A percentile compares a stretch with the other conserved stretches of the same genome.
phyloP scores from a whole-genome alignment of 2,888 invertebrate genomes.

The Argynnis bischoffii region DNA sequence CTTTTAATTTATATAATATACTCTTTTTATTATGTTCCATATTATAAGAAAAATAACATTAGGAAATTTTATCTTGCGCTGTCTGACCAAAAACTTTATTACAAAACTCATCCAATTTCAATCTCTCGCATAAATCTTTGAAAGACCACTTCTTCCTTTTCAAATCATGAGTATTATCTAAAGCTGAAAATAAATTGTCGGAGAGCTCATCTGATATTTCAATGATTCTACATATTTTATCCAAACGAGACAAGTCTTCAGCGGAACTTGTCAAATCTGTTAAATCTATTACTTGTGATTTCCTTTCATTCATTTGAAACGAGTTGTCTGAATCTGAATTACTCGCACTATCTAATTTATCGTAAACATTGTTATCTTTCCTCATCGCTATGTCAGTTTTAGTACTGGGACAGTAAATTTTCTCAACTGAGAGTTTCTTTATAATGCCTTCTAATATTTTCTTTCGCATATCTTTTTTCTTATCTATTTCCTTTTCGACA shows the following conservation, averaged over 20 bases:
- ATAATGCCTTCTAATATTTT: slow-evolving; percentile 33
- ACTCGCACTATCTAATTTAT: slow-evolving; percentile 71
- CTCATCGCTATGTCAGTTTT: slow-evolving; percentile 45
- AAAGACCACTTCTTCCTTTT: slow-evolving; percentile 66
- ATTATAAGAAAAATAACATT: neutral
- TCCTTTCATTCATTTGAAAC: slow-evolving; percentile 60
- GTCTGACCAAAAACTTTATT: slow-evolving; percentile 58
- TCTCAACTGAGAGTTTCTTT: slow-evolving; percentile 26
- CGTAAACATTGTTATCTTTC: slow-evolving; percentile 57
- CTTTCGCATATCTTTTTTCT: slow-evolving; percentile 25
- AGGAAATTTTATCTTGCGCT: slow-evolving; percentile 20
- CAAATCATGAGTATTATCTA: slow-evolving; percentile 46
- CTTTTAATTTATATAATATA: neutral
- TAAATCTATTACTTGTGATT: slow-evolving; percentile 67
- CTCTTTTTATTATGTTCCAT: slow-evolving; percentile 4
- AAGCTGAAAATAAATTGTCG: slow-evolving; percentile 61
- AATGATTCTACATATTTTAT: slow-evolving; percentile 74
- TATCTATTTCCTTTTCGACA: neutral
- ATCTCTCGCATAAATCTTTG: slow-evolving; percentile 68
- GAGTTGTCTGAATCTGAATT: slow-evolving; percentile 66
- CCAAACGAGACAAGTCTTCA: slow-evolving; percentile 66
- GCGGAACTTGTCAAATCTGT: slow-evolving; percentile 65
- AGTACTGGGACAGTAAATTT: slow-evolving; percentile 38
- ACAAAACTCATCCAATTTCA: slow-evolving; percentile 73
- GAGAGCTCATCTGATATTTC: slow-evolving; percentile 76